Evolutionary conservation across 2,113 vertebrate genomes (phyloP), one percentile per base, ranked within the genome.

Genomic region (Gadus chalcogrammus): DNA sequence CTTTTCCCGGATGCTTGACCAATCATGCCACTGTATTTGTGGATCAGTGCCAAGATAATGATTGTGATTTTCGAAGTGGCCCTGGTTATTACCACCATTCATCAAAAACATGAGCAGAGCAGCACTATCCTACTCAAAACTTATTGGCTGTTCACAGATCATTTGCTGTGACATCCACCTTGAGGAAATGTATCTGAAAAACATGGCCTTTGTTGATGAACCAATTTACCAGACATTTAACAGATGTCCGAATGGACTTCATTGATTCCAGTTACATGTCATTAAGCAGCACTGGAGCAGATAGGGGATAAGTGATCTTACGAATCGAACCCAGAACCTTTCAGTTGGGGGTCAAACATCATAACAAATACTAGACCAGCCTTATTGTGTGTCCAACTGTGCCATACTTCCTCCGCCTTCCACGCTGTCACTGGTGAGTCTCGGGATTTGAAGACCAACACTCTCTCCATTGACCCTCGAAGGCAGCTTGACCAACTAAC

Each of bases 401-500:
- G 4, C 31, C 53, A 13, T 17, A 3, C 53, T 13, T 56, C 17
- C 53, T 56, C 53, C 31, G 31, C 31, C 31, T 35, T 35, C 6
- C 31, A 4, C 13, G 17, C 53, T 13, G 2, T 56, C 53, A 35
- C 53, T 56, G 17, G 17, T 12, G 58, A n/a, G 15, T 17, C 8
- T 60, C 8, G 18, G 6, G 11, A 60, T 60, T 60, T n/a, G n/a
- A 35, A 35, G 31, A 3, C 31, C 31, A 35, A 35, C 31, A 35
- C 31, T 35, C 31, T 31, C 28, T 35, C 4, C 31, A 35, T 35
- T 35, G 31, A 35, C 31, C 31, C 80, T 70, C 72, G 73, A 72
- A 65, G 31, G 66, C 27, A 75, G 20, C 72, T 69, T 73, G 80
- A 66, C 80, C 20, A 20, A 20, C 20, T 20, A 20, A 20, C 20